A percentile compares a stretch with the other conserved stretches of the same genome.
Evolutionary conservation across 2,113 vertebrate genomes (phyloP).

Genomic region (Notothenia coriiceps): DNA sequence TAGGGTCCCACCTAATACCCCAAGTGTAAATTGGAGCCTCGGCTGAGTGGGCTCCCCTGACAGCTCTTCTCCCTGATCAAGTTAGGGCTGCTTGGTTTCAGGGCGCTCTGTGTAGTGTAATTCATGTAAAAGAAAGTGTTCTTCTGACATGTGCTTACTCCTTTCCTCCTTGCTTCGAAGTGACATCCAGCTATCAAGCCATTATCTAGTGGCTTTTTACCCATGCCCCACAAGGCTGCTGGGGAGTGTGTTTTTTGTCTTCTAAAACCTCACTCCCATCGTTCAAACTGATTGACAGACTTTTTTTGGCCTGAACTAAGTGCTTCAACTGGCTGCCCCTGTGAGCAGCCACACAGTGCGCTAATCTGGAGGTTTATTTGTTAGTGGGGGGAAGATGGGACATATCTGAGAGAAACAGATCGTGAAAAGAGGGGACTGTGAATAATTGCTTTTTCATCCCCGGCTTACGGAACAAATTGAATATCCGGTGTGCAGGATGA

Average conservation of each 20-base stretch:
- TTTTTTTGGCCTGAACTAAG: conserved; percentile 53
- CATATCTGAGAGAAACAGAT: conserved; percentile 86
- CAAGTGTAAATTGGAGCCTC: conserved; percentile 78
- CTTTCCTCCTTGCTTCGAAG: conserved; percentile 49
- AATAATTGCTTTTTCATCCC: conserved; percentile 86
- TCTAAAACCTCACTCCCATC: conserved; percentile 38
- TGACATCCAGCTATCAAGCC: conserved; percentile 73
- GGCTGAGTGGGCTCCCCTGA: conserved; percentile 70
- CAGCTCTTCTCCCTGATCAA: conserved; percentile 57
- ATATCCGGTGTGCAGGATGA: conserved; percentile 80
- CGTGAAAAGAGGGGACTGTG: conserved; percentile 80
- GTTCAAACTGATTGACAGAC: conserved; percentile 73
- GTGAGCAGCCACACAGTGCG: conserved; percentile 59
- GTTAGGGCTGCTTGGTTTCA: conserved; percentile 43
- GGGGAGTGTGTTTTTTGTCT: conserved; percentile 7
- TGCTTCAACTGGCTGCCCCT: conserved; percentile 47
- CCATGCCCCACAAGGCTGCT: conserved; percentile 42
- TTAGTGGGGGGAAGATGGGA: conserved; percentile 58
- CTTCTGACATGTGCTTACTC: conserved; percentile 58
- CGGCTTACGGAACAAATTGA: conserved; percentile 84
- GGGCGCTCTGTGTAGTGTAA: conserved; percentile 66
- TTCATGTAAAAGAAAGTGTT: conserved; percentile 78
- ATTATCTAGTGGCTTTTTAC: conserved; percentile 74
- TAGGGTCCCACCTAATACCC: conserved; percentile 77
- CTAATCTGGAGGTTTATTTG: conserved; percentile 80